phyloP scores from a whole-genome alignment of 37 sponge, comb jelly and placozoan genomes.

The Cladorhizidae sp. region DNA sequence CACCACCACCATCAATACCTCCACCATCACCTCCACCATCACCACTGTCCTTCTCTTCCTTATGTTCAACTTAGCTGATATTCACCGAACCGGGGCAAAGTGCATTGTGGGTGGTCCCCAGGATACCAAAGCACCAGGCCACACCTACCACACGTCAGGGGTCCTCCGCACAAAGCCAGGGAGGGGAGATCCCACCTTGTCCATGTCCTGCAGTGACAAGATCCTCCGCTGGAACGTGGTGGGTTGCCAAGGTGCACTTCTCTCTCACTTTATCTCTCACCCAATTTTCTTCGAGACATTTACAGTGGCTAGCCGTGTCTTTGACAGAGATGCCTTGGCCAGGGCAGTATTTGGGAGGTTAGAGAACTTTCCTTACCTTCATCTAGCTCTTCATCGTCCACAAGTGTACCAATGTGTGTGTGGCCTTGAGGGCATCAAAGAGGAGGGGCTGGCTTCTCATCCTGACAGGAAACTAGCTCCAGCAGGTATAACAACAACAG shows the following conservation, averaged over 20 bases:
- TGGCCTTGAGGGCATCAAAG: background rate
- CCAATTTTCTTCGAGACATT: slow-evolving; percentile 64
- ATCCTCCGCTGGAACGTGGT: slow-evolving; percentile 84
- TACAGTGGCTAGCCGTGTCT: slow-evolving; percentile 31
- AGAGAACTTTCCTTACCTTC: background rate
- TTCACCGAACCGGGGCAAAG: slow-evolving; percentile 86
- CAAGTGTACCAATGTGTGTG: slow-evolving; percentile 6
- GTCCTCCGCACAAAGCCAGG: slow-evolving; percentile 82
- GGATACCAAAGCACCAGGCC: slow-evolving; percentile 57
- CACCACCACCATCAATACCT: too few species aligned
- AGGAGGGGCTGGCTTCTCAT: background rate
- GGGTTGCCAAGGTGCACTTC: slow-evolving; percentile 84
- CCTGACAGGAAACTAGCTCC: slow-evolving; percentile 19
- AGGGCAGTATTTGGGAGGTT: slow-evolving; percentile 53
- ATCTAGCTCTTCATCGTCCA: slow-evolving; percentile 8
- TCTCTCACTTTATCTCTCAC: slow-evolving; percentile 53
- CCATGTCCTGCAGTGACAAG: slow-evolving; percentile 91
- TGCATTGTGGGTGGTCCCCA: slow-evolving; percentile 63
- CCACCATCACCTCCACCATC: too few species aligned
- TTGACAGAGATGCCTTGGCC: slow-evolving; percentile 14
- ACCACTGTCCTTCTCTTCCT: background rate
- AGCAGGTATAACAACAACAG: too few species aligned
- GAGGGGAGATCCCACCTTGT: slow-evolving; percentile 79
- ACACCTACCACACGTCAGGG: slow-evolving; percentile 64
- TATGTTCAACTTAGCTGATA: slow-evolving; percentile 26